Evolutionary conservation across 1,140 invertebrate species (phyloP), one percentile per base, ranked within the genome.

Genomic region (Bombus picipes): DNA sequence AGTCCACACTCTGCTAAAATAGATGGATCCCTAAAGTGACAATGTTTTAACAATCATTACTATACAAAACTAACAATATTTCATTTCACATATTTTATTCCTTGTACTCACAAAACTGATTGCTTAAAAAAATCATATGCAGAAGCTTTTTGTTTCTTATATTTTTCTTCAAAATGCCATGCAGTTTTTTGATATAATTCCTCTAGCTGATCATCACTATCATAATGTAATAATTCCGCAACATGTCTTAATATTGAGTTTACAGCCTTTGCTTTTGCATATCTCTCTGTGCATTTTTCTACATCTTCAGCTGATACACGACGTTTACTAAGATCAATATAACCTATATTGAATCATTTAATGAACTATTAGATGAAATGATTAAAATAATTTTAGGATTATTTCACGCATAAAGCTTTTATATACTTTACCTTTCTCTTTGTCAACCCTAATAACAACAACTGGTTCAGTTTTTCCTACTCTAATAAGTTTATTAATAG

Each of bases 81-180:
- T 59, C 18, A 80, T 73, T 74, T 70, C 22, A 57, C n/a, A 39
- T 37, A 22, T 43, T 68, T 37, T n/a, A 70, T 65, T 57, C n/a
- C 81, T 70, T 75, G 8, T 87, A 96, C 98, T 97, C 96, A 99
- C 98, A 97, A 96, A 75, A 99, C 99, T 91, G 99, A 98, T 95
- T 99, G 98, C 95, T 99, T 99, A 93, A 99, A 99, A 89, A 98
- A 98, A 95, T 99, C 99, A 95, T 99, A 99, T 72, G 99, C 98
- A 65, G 98, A 98, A 37, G 97, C 97, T 88, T 96, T 96, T 22
- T 97, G 96, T 94, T 99, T 99, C 93, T 99, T 99, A 92, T 98
- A 98, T 95, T 99, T 99, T 91, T 98, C 98, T 95, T 99, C 99
- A 96, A 99, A 99, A 94, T 97, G 96, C 99, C 99, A 99, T 2